A percentile compares a stretch with the other conserved stretches of the same genome.
Evolutionary conservation across 2,888 invertebrate species (phyloP).

Genomic region (Alentia gelatinosa): DNA sequence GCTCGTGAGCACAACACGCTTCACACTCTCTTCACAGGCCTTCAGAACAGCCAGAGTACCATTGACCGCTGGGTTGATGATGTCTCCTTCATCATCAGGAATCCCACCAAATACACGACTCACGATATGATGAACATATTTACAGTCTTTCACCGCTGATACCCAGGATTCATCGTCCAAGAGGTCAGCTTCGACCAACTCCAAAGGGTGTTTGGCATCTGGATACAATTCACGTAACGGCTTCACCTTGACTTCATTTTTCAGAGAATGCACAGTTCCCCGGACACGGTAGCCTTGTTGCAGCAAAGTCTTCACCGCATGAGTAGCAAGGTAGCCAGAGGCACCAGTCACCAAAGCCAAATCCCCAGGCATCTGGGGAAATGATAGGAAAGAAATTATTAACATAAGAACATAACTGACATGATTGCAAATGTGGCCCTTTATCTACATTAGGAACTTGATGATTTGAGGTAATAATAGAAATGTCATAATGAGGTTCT

Average conservation of each 20-base stretch:
- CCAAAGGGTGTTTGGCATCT: conserved; percentile 70
- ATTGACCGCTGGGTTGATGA: conserved; percentile 81
- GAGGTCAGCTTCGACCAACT: conserved; percentile 39
- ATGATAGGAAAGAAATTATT: too few relatives aligned
- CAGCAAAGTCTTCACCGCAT: conserved; percentile 81
- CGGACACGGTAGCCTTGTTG: conserved; percentile 67
- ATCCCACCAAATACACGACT: conserved; percentile 79
- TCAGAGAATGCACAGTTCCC: conserved; percentile 3
- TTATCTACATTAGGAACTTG: too few relatives aligned
- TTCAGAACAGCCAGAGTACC: conserved; percentile 82
- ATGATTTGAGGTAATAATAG: too few relatives aligned
- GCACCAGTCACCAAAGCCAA: conserved; percentile 82
- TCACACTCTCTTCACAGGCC: conserved; percentile 81
- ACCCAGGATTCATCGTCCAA: neutral
- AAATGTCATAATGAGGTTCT: too few relatives aligned
- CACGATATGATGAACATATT: conserved; percentile 81
- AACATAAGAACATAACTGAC: too few relatives aligned
- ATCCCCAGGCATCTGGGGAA: conserved; percentile 1
- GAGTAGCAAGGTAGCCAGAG: conserved; percentile 82
- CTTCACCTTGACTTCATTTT: conserved; percentile 69
- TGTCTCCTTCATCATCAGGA: conserved; percentile 79
- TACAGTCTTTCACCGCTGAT: conserved; percentile 79
- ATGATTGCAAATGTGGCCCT: too few relatives aligned
- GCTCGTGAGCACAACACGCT: conserved; percentile 82
- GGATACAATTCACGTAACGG: conserved; percentile 77